Base-by-base conservation (phyloP, 2,888 invertebrate genomes). In the Ophioninae sp. region DNA sequence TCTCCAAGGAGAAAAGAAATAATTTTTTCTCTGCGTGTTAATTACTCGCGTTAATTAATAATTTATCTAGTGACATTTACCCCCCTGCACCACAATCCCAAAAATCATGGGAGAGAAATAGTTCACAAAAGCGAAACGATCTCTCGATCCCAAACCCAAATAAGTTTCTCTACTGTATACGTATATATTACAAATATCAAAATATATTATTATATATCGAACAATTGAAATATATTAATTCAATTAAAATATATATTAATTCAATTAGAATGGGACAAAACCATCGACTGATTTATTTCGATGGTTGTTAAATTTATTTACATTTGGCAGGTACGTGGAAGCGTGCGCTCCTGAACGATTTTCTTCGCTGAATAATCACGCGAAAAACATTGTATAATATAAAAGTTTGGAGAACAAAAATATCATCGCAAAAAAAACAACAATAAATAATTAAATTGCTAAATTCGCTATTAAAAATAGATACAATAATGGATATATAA, bases 261-360 rank as follows among this genome's bases (percentile, higher is more conserved):
- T 76, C 41, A 13, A 51, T 58, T 30, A 59, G 30, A 76, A 44
- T 30, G 2, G 56, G 69, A 41, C n/a, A 41, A 20, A 20, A 61
- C 67, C 9, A 30, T 37, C n/a, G 23, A 69, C 30, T 56, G 30
- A 58, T 8, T 8, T 9, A 74, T 74, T 6, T 10, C 41, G 73
- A 59, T 64, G 37, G 37, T 56, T 72, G 20, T 56, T 23, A 77
- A n/a, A 44, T 77, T 75, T 85, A 85, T 85, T 68, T 86, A 85
- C 85, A 86, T 85, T 86, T 86, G 86, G 86, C 86, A 86, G 86
- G 86, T 86, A 86, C 86, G 71, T 86, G 85, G 86, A 86, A 86
- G 86, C 86, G 85, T 86, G 86, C 86, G 86, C 86, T 86, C 84
- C 86, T 82, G 82, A 82, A 81, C 82, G 75, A 75, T 71, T 79